Percentiles rank a stretch among this genome's conserved stretches.
Conservation (phyloP, 2,113 vertebrate species). For the Dromaius novaehollandiae region DNA sequence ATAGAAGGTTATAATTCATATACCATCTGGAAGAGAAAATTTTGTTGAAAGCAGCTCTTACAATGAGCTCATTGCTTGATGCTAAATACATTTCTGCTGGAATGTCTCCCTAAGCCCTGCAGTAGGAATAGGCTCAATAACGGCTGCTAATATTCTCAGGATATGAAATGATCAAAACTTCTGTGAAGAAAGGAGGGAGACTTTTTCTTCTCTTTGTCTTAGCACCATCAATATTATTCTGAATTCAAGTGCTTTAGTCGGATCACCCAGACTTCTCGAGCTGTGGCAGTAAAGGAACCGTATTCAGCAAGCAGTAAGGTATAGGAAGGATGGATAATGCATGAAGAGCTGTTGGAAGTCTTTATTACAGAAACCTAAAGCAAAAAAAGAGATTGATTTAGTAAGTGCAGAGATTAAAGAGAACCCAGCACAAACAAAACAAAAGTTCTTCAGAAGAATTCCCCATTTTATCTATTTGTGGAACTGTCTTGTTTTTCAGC, state of each 20-base stretch:
- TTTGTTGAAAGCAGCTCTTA: conserved; percentile 4
- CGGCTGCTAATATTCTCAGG: not conserved
- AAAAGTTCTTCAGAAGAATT: not conserved
- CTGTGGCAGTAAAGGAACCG: not conserved
- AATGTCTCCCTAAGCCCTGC: not conserved
- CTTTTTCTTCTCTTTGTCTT: not conserved
- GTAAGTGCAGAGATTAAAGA: not conserved
- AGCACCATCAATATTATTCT: not conserved
- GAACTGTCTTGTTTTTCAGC: not conserved
- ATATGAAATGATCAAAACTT: not conserved
- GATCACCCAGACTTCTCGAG: not conserved
- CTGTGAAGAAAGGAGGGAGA: not conserved
- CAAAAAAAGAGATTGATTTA: not conserved
- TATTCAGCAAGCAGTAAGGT: not conserved
- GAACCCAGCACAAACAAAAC: not conserved
- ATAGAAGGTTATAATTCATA: conserved; percentile 44
- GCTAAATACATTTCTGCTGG: conserved; percentile 11
- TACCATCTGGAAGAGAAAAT: conserved; percentile 17
- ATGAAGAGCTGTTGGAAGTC: not conserved
- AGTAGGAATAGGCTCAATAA: not conserved
- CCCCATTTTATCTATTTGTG: not conserved
- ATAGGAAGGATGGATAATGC: not conserved
- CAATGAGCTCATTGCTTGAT: conserved; percentile 27
- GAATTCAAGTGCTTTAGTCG: not conserved
- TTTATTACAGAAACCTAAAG: not conserved